phyloP scores from a whole-genome alignment of 2,113 vertebrate genomes.

The Siniperca knerii region DNA sequence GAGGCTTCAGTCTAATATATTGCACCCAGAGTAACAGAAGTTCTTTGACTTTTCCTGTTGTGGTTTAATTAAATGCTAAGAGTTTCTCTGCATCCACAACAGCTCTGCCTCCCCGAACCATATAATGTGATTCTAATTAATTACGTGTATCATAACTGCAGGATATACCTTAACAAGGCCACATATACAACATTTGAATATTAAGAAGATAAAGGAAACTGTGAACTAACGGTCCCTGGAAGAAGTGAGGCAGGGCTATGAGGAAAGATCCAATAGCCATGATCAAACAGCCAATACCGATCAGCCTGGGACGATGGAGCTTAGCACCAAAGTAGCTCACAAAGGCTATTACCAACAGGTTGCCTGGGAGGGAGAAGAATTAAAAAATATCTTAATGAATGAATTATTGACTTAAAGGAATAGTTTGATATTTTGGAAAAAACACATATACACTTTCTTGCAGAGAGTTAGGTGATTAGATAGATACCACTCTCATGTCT shows the following conservation, averaged over 20 bases:
- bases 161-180: background rate
- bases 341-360: constrained; percentile 92
- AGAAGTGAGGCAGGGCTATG: constrained; percentile 91
- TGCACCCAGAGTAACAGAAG: background rate
- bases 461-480: background rate
- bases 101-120: background rate
- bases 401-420: background rate
- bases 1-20: background rate
- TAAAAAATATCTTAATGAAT: background rate
- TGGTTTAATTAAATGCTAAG: background rate
- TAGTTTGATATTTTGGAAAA: background rate
- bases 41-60: background rate
- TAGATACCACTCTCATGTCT: background rate
- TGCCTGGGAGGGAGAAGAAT: constrained; percentile 82
- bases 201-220: background rate
- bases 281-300: constrained; percentile 91
- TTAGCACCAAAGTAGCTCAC: constrained; percentile 98
- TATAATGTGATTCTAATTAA: background rate
- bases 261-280: constrained; percentile 91
- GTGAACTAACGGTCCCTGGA: constrained; percentile 91
- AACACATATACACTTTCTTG: background rate
- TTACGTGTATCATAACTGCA: background rate
- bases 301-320: constrained; percentile 93
- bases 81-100: background rate
- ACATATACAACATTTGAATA: background rate